A percentile compares a stretch with the other conserved stretches of the same genome.
phyloP scores from a whole-genome alignment of 2,113 vertebrate genomes.

The Cyanoderma ruficeps region DNA sequence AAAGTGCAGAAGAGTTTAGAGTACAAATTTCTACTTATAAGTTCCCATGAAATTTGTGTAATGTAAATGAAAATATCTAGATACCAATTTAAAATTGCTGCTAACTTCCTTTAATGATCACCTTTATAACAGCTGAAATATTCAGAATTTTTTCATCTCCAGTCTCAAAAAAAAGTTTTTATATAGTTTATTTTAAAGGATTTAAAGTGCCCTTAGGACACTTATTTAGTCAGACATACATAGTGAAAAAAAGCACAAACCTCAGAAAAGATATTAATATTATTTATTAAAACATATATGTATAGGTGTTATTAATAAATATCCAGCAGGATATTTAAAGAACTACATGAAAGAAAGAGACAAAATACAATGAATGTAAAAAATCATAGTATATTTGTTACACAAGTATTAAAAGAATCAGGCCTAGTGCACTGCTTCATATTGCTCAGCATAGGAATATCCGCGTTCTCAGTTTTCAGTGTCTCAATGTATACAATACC shows the following conservation, averaged over 20 bases:
- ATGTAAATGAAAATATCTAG: background rate
- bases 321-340: background rate
- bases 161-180: background rate
- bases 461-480: background rate
- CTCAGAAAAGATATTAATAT: background rate
- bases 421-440: background rate
- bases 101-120: background rate
- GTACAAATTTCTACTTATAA: background rate
- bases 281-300: background rate
- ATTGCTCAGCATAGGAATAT: background rate
- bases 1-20: background rate
- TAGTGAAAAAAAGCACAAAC: background rate
- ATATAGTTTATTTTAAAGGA: background rate
- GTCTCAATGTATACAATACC: rapidly evolving
- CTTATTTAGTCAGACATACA: background rate
- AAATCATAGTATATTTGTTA: background rate
- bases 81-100: background rate
- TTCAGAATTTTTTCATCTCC: background rate
- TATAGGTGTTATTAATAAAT: background rate
- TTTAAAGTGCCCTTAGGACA: background rate
- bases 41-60: background rate
- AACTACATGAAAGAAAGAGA: background rate
- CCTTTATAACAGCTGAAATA: background rate
- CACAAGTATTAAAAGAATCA: background rate
- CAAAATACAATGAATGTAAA: background rate